Base-by-base conservation (phyloP, 2,888 invertebrate species). In the Drosophila yooni region DNA sequence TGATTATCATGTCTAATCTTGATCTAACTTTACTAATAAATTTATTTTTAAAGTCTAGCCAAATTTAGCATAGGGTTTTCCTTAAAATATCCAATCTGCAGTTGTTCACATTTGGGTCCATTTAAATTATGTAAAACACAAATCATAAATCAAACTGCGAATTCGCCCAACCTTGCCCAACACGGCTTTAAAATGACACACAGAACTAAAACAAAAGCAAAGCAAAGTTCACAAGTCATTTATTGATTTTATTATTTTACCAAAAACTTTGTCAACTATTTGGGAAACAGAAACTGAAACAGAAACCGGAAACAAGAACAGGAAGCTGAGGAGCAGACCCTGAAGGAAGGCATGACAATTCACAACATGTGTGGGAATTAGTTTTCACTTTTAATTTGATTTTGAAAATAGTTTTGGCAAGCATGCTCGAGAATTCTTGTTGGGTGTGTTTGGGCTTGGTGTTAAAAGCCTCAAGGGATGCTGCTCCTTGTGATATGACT, bases 231-330 rank as follows among this genome's bases (percentile, higher is more conserved):
- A 74, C 52, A 84, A 82, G 80, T 79, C 77, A 83, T 74, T 89
- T 89, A 89, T 89, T 89, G 90, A 89, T 89, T 89, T 89, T 83
- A 72, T 75, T 89, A 73, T 68, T 70, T 59, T 50, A 40, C 27
- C 36, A 34, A 57, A 79, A 76, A 73, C 66, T 88, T 81, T 87
- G 76, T 72, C 72, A 79, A 78, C 82, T 73, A 64, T 70, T 72
- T 51, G n/a, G 62, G 8, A 38, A 36, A 38, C n/a, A 27, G 27
- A 27, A 51, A 51, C 38, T 33, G 34, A 48, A 18, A 61, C 57
- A 59, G 52, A 50, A 25, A 59, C 56, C 57, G 52, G 50, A 68
- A 72, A 74, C 25, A 18, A 59, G 54, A 61, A 36, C 59, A 50
- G 54, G 38, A 61, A 59, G 25, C 43, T 18, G 18, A 27, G 40